Conservation (phyloP, 2,797 vertebrate genomes). For the Erpetoichthys calabaricus region DNA sequence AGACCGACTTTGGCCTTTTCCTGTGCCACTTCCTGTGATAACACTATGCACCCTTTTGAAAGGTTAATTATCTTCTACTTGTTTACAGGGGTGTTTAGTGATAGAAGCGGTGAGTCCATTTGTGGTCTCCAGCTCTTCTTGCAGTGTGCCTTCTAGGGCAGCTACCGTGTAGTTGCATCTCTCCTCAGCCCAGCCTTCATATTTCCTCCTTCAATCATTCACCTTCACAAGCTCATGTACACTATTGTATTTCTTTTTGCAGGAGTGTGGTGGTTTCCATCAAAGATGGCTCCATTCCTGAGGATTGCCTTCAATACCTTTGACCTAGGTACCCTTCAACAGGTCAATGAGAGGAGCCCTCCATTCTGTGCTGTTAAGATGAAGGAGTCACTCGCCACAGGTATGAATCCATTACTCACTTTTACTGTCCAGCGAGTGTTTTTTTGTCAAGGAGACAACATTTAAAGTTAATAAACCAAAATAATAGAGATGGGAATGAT, state of each 20-base stretch:
- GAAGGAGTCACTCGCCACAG: conserved; percentile 88
- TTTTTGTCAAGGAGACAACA: too few relatives aligned
- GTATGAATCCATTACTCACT: conserved; percentile 31
- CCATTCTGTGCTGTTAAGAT: conserved; percentile 88
- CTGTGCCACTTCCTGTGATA: too few relatives aligned
- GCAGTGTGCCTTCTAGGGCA: too few relatives aligned
- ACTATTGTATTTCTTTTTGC: neutral
- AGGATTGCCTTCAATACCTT: conserved; percentile 76
- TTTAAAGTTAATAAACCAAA: too few relatives aligned
- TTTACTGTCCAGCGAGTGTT: too few relatives aligned
- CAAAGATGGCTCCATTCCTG: conserved; percentile 84
- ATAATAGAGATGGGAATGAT: too few relatives aligned
- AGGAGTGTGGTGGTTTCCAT: conserved; percentile 29
- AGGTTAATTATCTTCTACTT: too few relatives aligned
- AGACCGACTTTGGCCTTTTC: too few relatives aligned
- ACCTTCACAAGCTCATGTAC: neutral
- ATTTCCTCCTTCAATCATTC: conserved; percentile 5
- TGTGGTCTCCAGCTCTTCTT: too few relatives aligned
- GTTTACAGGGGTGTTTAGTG: too few relatives aligned
- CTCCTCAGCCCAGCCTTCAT: neutral
- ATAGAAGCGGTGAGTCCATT: too few relatives aligned
- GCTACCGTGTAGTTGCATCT: neutral
- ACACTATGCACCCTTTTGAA: too few relatives aligned
- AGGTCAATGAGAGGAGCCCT: conserved; percentile 29
- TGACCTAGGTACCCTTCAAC: conserved; percentile 56